phyloP scores from a whole-genome alignment of 2,113 vertebrate genomes.

The Redunca redunca region DNA sequence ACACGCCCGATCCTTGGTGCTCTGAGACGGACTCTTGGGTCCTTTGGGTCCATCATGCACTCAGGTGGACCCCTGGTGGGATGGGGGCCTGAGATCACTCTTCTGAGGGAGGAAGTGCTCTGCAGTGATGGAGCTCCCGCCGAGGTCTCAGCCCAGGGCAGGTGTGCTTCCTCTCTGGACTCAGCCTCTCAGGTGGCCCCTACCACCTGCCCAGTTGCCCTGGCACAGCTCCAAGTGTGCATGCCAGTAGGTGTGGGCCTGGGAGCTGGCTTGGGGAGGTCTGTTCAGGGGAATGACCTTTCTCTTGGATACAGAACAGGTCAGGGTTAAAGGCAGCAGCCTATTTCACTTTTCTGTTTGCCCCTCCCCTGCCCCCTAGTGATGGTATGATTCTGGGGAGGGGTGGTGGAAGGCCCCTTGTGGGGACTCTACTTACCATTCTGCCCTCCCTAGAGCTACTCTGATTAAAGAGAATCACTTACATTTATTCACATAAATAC shows the following conservation, averaged over 20 bases:
- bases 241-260: background rate
- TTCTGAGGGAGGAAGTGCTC: background rate
- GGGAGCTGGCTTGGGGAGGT: background rate
- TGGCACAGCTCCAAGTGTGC: background rate
- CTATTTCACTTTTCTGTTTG: background rate
- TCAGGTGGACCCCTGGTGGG: background rate
- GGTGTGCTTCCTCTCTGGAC: background rate
- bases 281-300: background rate
- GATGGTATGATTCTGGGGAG: background rate
- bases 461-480: background rate
- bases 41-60: background rate
- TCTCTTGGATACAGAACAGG: background rate
- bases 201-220: background rate
- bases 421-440: background rate
- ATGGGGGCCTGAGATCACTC: background rate
- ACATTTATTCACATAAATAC: background rate
- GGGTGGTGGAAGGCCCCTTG: background rate
- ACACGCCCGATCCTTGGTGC: accelerated
- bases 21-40: background rate
- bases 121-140: background rate
- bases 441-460: background rate
- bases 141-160: background rate
- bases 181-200: background rate
- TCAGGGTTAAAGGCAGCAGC: background rate
- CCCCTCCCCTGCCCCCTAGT: background rate